Evolutionary conservation across 37 sponge, comb jelly and placozoan genomes (phyloP), one percentile per base, ranked within the genome.

Genomic region (Beroe ovata): DNA sequence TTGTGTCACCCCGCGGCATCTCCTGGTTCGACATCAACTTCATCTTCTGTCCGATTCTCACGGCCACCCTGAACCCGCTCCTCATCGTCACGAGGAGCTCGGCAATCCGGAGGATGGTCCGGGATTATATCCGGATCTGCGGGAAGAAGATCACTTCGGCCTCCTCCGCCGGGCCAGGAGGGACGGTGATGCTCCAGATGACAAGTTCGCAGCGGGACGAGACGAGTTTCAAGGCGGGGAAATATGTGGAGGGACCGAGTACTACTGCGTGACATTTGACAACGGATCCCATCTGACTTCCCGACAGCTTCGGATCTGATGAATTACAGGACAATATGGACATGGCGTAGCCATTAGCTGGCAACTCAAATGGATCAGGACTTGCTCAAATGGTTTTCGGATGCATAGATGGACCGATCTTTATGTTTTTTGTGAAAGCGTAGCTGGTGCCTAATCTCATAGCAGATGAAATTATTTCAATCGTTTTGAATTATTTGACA

Each of bases 21-120:
- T 77, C 84, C 84, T 77, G 84, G 84, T 77, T 77, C 54, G 84
- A 77, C 54, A 77, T 77, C 54, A 77, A 77, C 84, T 77, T 77
- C 84, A 77, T 77, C 54, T 77, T 77, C 84, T 77, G 84, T 77
- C 84, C 84, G 25, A 77, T 77, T 54, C 54, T 77, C 54, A 77
- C 84, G 28, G 41, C 47, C 26, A 77, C 84, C 84, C 84, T 77
- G 29, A 77, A 77, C 54, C 84, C 84, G 1, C 42, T 77, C n/a
- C 38, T 77, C 4, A 77, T 77, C 54, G 84, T 77, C 2, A 77
- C 54, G 8, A 11, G 84, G 84, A 42, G 84, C 22, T 33, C 54
- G 1, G 84, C 84, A n/a, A 77, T 77, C 47, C 41, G 84, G 84
- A 14, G 84, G n/a, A 77, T 77, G 84, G 33, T 77, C 69, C 69